A percentile compares a stretch with the other conserved stretches of the same genome.
phyloP scores from a whole-genome alignment of 2,113 vertebrate genomes.

The Chelonoidis abingdonii region DNA sequence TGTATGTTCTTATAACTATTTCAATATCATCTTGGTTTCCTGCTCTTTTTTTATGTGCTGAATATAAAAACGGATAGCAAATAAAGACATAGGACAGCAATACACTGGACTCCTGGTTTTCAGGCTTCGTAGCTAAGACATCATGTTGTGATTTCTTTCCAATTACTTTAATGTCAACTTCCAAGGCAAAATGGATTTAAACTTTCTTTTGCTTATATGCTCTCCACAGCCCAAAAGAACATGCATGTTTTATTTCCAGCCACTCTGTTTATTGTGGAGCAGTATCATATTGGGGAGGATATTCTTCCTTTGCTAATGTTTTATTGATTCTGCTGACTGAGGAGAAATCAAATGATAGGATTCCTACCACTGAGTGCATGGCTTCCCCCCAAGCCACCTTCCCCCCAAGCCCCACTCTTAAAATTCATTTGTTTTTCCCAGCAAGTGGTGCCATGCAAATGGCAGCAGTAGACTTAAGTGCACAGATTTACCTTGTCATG shows the following conservation, averaged over 20 bases:
- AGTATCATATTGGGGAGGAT: neutral
- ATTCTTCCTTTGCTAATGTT: neutral
- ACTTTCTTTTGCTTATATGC: neutral
- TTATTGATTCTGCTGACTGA: neutral
- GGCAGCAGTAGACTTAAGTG: neutral
- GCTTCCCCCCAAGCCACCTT: too few relatives aligned
- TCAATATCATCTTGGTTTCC: neutral
- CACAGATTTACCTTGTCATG: neutral
- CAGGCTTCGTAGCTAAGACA: neutral
- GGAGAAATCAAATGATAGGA: neutral
- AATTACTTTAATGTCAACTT: neutral
- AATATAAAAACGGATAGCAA: neutral
- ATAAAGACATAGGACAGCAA: neutral
- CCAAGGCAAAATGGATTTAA: neutral
- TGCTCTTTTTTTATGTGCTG: neutral
- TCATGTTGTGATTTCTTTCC: neutral
- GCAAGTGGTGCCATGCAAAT: neutral
- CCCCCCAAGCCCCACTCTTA: neutral
- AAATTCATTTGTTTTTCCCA: neutral
- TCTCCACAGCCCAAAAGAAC: neutral
- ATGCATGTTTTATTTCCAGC: neutral
- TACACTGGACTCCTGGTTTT: neutral
- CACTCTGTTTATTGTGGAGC: neutral
- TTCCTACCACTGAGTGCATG: neutral
- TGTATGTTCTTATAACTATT: neutral